phyloP scores from a whole-genome alignment of 2,113 vertebrate species.

The Hippopotamus amphibius region DNA sequence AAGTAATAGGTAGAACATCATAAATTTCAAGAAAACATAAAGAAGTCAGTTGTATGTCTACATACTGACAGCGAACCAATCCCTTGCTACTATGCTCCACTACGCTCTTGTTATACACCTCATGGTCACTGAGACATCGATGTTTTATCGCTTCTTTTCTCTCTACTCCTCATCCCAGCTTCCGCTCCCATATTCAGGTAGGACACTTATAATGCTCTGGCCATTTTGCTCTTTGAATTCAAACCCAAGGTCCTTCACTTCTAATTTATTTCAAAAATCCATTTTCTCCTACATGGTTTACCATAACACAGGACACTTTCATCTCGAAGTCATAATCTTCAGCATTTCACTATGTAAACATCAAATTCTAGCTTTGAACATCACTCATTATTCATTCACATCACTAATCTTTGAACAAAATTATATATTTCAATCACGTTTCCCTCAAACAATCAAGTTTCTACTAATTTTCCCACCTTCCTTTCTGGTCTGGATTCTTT shows the following conservation, averaged over 20 bases:
- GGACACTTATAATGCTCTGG: not conserved
- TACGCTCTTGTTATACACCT: not conserved
- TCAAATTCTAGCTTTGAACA: not conserved
- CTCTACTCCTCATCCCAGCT: not conserved
- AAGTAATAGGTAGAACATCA: not conserved
- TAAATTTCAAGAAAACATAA: not conserved
- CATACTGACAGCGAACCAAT: not conserved
- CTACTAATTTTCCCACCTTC: not conserved
- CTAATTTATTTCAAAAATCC: not conserved
- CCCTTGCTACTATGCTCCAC: not conserved
- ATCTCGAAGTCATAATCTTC: not conserved
- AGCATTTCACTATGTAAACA: not conserved
- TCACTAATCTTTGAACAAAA: not conserved
- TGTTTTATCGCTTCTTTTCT: not conserved
- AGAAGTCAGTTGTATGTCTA: not conserved
- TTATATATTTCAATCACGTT: not conserved
- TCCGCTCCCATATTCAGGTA: not conserved
- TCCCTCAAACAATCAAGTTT: not conserved
- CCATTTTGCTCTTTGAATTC: not conserved
- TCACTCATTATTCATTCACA: not conserved
- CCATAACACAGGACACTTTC: not conserved
- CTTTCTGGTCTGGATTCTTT: not conserved
- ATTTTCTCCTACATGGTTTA: not conserved
- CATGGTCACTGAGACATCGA: not conserved
- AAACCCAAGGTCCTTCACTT: not conserved